Conservation (phyloP, 2,888 invertebrate species). For the Troides aeacus region DNA sequence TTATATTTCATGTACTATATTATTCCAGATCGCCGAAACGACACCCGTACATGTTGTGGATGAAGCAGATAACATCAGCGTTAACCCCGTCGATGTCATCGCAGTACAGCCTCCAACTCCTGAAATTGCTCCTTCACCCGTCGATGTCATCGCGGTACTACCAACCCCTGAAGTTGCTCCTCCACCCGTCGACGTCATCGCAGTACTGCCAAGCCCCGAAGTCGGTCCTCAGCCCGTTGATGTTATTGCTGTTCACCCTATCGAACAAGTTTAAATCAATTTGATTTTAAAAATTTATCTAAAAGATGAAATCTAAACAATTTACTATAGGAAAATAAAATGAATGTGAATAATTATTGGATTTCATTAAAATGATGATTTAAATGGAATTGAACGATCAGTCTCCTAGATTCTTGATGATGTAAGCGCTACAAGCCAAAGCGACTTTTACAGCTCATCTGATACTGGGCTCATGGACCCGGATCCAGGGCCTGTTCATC, state of each 20-base stretch:
- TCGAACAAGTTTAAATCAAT: neutral
- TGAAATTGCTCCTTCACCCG: neutral
- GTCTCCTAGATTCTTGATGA: too few relatives aligned
- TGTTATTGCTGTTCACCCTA: conserved; percentile 24
- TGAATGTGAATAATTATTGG: too few relatives aligned
- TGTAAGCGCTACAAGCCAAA: too few relatives aligned
- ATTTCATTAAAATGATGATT: too few relatives aligned
- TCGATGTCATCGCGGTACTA: neutral
- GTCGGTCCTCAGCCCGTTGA: neutral
- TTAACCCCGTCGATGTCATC: conserved; percentile 35
- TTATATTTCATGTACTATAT: neutral
- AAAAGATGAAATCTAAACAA: neutral
- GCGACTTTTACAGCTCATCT: too few relatives aligned
- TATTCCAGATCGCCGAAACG: conserved; percentile 22
- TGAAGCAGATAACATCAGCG: conserved; percentile 12
- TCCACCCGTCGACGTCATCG: conserved; percentile 16
- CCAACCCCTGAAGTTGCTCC: neutral
- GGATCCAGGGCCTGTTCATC: too few relatives aligned
- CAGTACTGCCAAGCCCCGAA: neutral
- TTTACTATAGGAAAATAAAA: too few relatives aligned
- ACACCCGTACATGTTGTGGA: conserved; percentile 28
- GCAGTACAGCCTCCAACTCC: neutral
- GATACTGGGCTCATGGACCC: too few relatives aligned
- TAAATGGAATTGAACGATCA: too few relatives aligned
- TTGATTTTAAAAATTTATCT: neutral